Evolutionary conservation across 2,888 invertebrate genomes (phyloP).

Genomic region (Pteria penguin): DNA sequence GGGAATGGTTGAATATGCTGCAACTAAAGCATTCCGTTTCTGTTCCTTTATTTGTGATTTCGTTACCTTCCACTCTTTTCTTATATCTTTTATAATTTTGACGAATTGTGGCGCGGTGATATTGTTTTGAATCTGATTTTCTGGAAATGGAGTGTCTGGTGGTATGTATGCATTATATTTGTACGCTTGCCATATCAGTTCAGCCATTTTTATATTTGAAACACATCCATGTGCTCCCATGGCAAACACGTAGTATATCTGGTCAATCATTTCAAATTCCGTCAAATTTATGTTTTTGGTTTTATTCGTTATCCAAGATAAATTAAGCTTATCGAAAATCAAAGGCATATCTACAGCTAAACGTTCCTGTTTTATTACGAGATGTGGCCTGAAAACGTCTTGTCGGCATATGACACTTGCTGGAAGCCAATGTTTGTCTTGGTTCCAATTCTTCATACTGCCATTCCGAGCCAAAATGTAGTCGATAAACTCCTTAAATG

Average conservation of each 20-base stretch:
- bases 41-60: slow-evolving; percentile 30
- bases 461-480: slow-evolving; percentile 42
- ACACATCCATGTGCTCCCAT: slow-evolving; percentile 27
- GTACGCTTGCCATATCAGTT: slow-evolving; percentile 57
- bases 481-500: slow-evolving; percentile 60
- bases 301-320: slow-evolving; percentile 16
- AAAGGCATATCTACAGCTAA: slow-evolving; percentile 45
- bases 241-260: slow-evolving; percentile 26
- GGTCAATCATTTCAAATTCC: slow-evolving; percentile 15
- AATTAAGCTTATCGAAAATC: slow-evolving; percentile 49
- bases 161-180: slow-evolving; percentile 60
- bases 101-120: slow-evolving; percentile 20
- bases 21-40: slow-evolving; percentile 30
- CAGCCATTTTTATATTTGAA: slow-evolving; percentile 22
- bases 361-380: slow-evolving; percentile 57
- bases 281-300: neutral
- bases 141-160: slow-evolving; percentile 25
- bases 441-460: neutral
- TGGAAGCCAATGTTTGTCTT: slow-evolving; percentile 64
- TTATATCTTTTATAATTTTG: slow-evolving; percentile 20
- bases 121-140: neutral
- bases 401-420: slow-evolving; percentile 59
- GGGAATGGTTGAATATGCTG: slow-evolving; percentile 45
- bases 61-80: slow-evolving; percentile 26
- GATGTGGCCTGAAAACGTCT: slow-evolving; percentile 51